A percentile compares a stretch with the other conserved stretches of the same genome.
These are phyloP conservation scores for Thripadectes ignobilis DNA, from an alignment of 2,797 vertebrate species.

Conservation along the genomic window DNA sequence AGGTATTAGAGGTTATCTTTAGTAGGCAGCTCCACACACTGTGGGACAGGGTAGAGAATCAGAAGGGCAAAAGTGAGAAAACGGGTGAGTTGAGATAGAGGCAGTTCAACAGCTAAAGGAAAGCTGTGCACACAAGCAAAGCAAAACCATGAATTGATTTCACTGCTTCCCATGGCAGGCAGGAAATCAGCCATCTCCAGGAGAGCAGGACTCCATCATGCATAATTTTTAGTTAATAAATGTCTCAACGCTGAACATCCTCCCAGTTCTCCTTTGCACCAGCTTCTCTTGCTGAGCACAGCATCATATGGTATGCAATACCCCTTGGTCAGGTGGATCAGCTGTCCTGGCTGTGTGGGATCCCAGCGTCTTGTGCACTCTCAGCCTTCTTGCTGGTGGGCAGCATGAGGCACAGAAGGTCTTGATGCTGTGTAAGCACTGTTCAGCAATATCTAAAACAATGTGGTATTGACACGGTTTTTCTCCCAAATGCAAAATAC, in stretches of 20 bases:
- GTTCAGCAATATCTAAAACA: neutral
- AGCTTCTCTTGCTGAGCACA: neutral
- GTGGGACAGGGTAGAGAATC: neutral
- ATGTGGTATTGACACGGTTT: neutral
- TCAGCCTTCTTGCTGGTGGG: neutral
- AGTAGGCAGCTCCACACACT: neutral
- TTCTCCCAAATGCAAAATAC: neutral
- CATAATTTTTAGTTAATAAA: neutral
- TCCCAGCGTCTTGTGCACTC: neutral
- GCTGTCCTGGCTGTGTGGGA: neutral
- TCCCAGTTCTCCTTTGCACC: neutral
- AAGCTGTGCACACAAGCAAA: rapidly evolving
- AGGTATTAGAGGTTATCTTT: neutral
- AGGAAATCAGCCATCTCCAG: neutral
- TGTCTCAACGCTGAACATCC: rapidly evolving
- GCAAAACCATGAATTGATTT: neutral
- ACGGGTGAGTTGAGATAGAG: neutral
- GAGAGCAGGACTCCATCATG: neutral
- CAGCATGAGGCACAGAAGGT: neutral
- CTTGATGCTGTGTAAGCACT: neutral
- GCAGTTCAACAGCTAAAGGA: neutral
- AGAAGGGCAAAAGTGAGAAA: neutral
- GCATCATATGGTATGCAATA: neutral
- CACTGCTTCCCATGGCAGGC: neutral
- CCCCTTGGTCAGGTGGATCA: neutral